phyloP scores from a whole-genome alignment of 2,113 vertebrate genomes.

The Bungarus multicinctus region DNA sequence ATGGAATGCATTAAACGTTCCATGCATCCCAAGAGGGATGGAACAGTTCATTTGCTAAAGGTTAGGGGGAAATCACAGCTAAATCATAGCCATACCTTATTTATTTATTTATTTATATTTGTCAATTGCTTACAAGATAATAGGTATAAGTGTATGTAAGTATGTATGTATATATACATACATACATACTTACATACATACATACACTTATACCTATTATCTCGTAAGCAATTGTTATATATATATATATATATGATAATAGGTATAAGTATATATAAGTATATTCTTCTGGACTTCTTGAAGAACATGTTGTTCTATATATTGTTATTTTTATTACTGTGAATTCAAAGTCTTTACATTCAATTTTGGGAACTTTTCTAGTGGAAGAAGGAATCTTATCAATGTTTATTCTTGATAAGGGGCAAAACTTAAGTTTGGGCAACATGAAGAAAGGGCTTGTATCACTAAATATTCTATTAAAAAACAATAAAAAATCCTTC shows the following conservation, averaged over 20 bases:
- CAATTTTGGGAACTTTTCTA: neutral
- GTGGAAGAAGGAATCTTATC: neutral
- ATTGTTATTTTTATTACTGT: neutral
- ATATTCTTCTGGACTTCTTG: neutral
- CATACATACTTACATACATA: too few relatives aligned
- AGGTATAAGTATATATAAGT: too few relatives aligned
- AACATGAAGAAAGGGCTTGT: neutral
- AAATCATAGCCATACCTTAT: slow-evolving; percentile 3
- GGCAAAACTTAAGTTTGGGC: neutral
- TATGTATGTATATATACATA: too few relatives aligned
- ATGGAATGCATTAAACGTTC: slow-evolving; percentile 27
- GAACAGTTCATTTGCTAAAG: neutral
- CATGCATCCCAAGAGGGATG: neutral
- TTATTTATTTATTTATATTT: too few relatives aligned
- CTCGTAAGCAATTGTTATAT: too few relatives aligned
- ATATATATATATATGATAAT: too few relatives aligned
- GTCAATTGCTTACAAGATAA: too few relatives aligned
- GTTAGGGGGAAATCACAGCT: slow-evolving; percentile 2
- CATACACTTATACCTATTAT: too few relatives aligned
- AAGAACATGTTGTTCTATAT: neutral
- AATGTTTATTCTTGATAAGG: neutral
- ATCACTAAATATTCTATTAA: neutral
- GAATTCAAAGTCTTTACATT: neutral
- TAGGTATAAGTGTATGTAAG: too few relatives aligned
- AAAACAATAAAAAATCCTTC: neutral